Percentiles rank a stretch among this genome's conserved stretches.
These are phyloP conservation scores for Muntiacus muntjak DNA, from an alignment of 2,113 vertebrate genomes.

Conservation along the genomic window DNA sequence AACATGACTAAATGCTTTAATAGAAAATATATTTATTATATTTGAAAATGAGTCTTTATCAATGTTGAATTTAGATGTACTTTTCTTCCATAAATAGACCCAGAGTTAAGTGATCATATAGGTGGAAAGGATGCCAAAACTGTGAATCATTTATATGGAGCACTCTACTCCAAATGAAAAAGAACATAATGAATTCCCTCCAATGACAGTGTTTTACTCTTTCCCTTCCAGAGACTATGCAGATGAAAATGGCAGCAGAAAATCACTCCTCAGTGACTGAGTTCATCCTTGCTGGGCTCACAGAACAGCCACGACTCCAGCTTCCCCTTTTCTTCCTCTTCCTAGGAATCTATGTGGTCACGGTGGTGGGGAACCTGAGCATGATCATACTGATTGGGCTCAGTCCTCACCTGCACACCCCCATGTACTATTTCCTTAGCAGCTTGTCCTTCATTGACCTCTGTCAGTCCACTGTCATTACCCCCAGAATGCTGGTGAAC, in stretches of 20 bases:
- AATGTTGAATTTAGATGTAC: neutral
- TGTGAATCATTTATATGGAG: neutral
- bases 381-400: neutral
- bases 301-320: neutral
- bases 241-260: neutral
- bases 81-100: neutral
- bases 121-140: neutral
- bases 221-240: neutral
- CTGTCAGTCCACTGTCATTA: neutral
- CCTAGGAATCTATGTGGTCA: neutral
- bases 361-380: neutral
- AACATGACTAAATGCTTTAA: neutral
- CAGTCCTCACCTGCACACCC: neutral
- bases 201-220: neutral
- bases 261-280: neutral
- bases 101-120: neutral
- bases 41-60: neutral
- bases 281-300: neutral
- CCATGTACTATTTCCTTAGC: neutral
- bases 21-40: neutral
- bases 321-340: neutral
- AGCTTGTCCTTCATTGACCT: neutral
- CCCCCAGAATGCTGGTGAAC: neutral
- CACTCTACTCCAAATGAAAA: neutral
- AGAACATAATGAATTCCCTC: neutral